Conservation (phyloP, 2,113 vertebrate species). For the Eira barbara region DNA sequence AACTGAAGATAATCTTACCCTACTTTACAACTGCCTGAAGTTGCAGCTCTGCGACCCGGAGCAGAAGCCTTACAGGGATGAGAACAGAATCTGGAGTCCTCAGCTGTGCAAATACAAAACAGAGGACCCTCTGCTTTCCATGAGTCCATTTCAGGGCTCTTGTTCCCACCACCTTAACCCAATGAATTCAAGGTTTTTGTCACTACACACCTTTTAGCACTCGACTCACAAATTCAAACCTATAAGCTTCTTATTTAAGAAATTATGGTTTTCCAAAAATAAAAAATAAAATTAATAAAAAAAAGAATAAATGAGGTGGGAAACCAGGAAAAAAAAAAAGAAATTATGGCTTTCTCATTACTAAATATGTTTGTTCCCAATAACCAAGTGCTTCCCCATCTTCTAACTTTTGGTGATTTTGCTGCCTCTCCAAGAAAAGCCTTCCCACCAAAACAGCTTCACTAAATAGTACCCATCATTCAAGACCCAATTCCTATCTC, state of each 20-base stretch:
- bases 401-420: background rate
- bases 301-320: too few species aligned
- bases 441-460: background rate
- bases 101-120: fast-evolving
- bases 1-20: background rate
- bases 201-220: background rate
- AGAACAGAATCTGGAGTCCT: background rate
- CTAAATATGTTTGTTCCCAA: background rate
- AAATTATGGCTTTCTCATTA: background rate
- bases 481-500: background rate
- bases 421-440: background rate
- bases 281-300: too few species aligned
- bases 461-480: background rate
- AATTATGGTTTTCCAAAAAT: background rate
- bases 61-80: background rate
- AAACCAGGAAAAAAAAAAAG: background rate
- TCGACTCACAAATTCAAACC: background rate
- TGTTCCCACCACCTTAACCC: background rate
- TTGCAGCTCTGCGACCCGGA: background rate
- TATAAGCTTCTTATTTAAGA: background rate
- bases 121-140: background rate
- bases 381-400: background rate
- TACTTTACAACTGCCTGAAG: background rate
- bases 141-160: background rate
- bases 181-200: background rate